These are phyloP conservation scores for Semnornis frantzii DNA, from an alignment of 2,113 vertebrate species.

Conservation along the genomic window DNA sequence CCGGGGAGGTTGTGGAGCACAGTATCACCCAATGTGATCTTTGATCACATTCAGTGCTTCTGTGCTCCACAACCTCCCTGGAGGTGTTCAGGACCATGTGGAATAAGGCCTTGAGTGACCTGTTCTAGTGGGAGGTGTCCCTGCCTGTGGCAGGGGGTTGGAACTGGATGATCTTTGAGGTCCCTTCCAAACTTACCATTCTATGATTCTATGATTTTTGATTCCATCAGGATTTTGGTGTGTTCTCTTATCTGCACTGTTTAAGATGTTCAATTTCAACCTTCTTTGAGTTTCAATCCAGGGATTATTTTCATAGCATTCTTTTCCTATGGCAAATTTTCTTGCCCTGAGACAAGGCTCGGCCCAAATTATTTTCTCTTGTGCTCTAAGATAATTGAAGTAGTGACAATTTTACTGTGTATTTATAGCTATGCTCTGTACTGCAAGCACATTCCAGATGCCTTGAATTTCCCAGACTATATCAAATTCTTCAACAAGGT, in stretches of 20 bases:
- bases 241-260: background rate
- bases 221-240: background rate
- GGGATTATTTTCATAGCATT: background rate
- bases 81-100: too few species aligned
- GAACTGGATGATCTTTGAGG: too few species aligned
- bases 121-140: too few species aligned
- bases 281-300: background rate
- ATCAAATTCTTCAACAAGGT: too few species aligned
- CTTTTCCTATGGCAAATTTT: background rate
- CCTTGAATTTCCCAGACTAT: background rate
- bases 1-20: too few species aligned
- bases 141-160: too few species aligned
- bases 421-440: background rate
- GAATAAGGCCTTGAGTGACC: too few species aligned
- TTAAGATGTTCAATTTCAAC: background rate
- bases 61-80: too few species aligned
- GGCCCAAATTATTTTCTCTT: background rate
- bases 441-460: background rate
- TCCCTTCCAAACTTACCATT: too few species aligned
- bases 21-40: too few species aligned
- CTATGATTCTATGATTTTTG: background rate
- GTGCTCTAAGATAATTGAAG: background rate
- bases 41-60: too few species aligned
- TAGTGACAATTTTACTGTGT: background rate
- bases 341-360: background rate